A percentile compares a stretch with the other conserved stretches of the same genome.
Evolutionary conservation across 1,140 invertebrate genomes (phyloP).

Genomic region (Nasonia giraulti): DNA sequence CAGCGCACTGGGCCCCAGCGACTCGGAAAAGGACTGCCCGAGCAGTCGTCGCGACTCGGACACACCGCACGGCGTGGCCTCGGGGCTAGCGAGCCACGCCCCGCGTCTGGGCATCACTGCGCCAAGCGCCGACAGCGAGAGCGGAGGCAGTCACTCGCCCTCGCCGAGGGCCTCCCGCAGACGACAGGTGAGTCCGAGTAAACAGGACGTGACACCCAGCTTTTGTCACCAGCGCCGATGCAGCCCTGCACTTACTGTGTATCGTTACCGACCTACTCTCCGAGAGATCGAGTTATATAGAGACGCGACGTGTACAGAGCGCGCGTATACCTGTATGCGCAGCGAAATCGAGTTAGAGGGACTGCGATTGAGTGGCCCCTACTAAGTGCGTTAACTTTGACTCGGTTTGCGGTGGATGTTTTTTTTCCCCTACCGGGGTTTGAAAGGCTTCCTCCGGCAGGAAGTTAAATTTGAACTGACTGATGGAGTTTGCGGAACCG

Average conservation of each 20-base stretch:
- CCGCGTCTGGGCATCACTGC: conserved; percentile 80
- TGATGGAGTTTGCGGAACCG: too few species aligned
- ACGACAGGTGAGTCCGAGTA: conserved; percentile 77
- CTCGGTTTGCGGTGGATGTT: not conserved
- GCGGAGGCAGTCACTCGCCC: conserved; percentile 89
- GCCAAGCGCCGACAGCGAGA: conserved; percentile 87
- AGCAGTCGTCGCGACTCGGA: conserved; percentile 81
- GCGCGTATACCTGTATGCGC: not conserved
- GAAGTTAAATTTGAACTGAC: too few species aligned
- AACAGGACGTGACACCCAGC: too few species aligned
- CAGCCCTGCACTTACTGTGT: too few species aligned
- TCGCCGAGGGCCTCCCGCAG: conserved; percentile 88
- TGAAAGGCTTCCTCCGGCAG: too few species aligned
- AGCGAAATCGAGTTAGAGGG: not conserved
- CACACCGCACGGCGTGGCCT: conserved; percentile 71
- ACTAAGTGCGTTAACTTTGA: not conserved
- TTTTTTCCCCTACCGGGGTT: too few species aligned
- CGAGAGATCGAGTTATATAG: too few species aligned
- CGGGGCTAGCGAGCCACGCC: conserved; percentile 67
- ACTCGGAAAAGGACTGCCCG: conserved; percentile 88
- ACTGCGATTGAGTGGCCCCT: not conserved
- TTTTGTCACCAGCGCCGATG: too few species aligned
- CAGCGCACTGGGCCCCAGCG: conserved; percentile 89
- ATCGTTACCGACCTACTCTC: too few species aligned
- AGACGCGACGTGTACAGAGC: too few species aligned